Evolutionary conservation across 2,797 vertebrate genomes (phyloP), one percentile per base, ranked within the genome.

Genomic region (Neosilurus hyrtlii): DNA sequence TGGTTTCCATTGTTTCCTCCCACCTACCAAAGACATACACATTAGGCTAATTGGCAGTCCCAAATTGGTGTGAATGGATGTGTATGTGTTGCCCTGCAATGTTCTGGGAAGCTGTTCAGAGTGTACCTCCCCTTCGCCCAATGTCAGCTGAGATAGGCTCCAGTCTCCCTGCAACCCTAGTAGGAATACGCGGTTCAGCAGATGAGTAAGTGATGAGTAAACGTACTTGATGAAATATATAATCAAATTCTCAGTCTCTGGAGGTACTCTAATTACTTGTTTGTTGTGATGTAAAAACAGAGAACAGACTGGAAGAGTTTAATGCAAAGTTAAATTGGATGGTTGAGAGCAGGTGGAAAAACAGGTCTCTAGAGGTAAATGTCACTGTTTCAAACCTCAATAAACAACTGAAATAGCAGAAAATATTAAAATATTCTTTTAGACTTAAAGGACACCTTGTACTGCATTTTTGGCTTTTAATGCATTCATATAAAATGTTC

Each of bases 341-440:
- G 26, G 30, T n/a, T 84, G 52, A 71, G 63, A 59, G 54, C 37
- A 22, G 24, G 37, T 37, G 14, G 20, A 68, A 37, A 70, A 81
- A 12, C 54, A 70, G 63, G 4, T 81, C 52, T 79, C 24, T 80
- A 11, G 63, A 78, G 61, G 67, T 65, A 71, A 71, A 82, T 85
- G 75, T 80, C 82, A 84, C 66, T 43, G 18, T 24, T 83, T 43
- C 75, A 10, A 73, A 66, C 61, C 72, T 82, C 74, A 82, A 37
- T 80, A 59, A 68, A 66, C 59, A 51, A 8, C 70, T 51, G 49
- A 51, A 74, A 77, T 65, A 62, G 24, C 83, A 78, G 24, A 43
- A 72, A 54, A 70, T 70, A 54, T 62, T 24, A 30, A 65, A 24
- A 73, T 26, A 9, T 82, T 75, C 35, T 65, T 18, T 76, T 0